Base-by-base conservation (phyloP, 2,797 vertebrate genomes). In the Poeciliopsis turneri region DNA sequence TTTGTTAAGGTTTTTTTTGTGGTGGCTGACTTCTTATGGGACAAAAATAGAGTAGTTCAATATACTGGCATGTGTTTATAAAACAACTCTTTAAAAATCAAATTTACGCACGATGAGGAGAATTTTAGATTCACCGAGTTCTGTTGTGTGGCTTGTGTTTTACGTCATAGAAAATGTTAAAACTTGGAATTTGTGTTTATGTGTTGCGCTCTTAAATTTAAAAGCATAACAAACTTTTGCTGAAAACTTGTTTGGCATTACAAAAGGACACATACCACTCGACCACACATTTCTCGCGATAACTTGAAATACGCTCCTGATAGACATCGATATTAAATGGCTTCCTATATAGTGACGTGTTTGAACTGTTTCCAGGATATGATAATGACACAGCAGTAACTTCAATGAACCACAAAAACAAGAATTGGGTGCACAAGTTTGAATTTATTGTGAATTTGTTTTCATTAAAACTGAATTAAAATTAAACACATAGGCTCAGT, bases 31-130 rank as follows among this genome's bases (percentile, higher is more conserved):
- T 13, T 28, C 11, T 25, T 57, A 57, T 57, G n/a, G 78, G 91
- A 86, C 85, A 81, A 92, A 59, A 59, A 16, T 30, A 59, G 12
- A 30, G 12, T 16, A 7, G 15, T 85, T 90, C 78, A 89, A 84
- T 89, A 90, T 87, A 90, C 91, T 91, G 87, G 91, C 95, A 96
- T 96, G 96, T 94, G 94, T 30, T 30, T 30, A 30, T 30, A 30
- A 30, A 30, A 30, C 30, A 30, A 30, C 30, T 30, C 75, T 89
- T 75, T 80, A 79, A 86, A 87, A 84, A 86, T 7, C 16, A 5
- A 28, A 57, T 55, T 3, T n/a, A 59, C 28, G 4, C 13, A 15
- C 28, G 1, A 30, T 30, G 1, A 59, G 57, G 30, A 55, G 11
- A 55, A n/a, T n/a, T n/a, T 55, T 55, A n/a, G 53, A n/a, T 55